A percentile compares a stretch with the other conserved stretches of the same genome.
Evolutionary conservation across 2,888 invertebrate species (phyloP).

Genomic region (Papilio protenor): DNA sequence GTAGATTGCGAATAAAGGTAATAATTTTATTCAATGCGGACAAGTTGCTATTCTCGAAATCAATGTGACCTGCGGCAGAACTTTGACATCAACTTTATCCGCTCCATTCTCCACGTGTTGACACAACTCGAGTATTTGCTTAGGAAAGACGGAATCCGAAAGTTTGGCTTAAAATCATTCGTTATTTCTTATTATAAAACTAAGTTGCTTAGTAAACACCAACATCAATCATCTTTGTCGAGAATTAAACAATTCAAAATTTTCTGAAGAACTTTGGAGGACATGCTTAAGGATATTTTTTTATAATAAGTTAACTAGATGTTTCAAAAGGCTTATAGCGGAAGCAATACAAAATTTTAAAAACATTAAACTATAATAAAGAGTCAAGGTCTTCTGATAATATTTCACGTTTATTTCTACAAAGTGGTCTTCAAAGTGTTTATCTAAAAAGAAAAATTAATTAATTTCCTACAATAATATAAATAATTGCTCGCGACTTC

Average conservation of each 20-base stretch:
- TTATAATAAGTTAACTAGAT: background rate
- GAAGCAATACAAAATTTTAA: too few species aligned
- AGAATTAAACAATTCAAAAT: background rate
- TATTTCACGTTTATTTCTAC: background rate
- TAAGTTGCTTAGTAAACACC: background rate
- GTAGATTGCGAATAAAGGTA: background rate
- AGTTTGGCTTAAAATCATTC: background rate
- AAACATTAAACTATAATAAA: too few species aligned
- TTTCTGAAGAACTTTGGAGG: background rate
- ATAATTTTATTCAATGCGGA: slow-evolving; percentile 23
- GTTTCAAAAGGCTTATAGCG: background rate
- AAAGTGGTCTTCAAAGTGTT: background rate
- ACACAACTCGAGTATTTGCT: slow-evolving; percentile 14
- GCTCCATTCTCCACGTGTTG: slow-evolving; percentile 12
- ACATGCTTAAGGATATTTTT: background rate
- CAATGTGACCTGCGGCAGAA: slow-evolving; percentile 17
- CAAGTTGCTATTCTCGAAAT: slow-evolving; percentile 19
- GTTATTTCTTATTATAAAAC: background rate
- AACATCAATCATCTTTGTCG: background rate
- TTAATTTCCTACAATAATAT: too few species aligned
- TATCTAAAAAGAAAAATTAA: background rate
- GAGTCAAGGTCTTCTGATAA: background rate
- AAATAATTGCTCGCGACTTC: too few species aligned
- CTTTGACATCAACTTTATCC: slow-evolving; percentile 14
- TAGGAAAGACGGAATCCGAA: background rate